These are phyloP conservation scores for Melanophora roralis DNA, from an alignment of 2,888 invertebrate species.

Conservation along the genomic window DNA sequence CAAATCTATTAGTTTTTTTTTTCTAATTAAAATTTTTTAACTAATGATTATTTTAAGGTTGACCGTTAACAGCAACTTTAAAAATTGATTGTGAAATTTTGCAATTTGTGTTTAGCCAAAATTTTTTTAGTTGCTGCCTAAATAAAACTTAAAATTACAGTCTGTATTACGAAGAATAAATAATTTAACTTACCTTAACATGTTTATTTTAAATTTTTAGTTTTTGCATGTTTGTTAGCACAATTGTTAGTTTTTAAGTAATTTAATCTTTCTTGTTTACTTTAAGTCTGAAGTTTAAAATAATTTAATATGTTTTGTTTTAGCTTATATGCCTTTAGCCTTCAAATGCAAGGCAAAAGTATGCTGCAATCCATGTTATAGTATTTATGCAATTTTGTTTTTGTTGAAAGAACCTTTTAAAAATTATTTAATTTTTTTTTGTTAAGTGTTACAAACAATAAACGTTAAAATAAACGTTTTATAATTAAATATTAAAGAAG, in stretches of 20 bases:
- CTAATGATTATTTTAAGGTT: not conserved
- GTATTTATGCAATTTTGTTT: constrained; percentile 15
- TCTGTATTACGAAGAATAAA: too few species aligned
- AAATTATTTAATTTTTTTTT: constrained; percentile 4
- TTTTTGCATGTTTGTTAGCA: not conserved
- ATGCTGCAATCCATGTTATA: constrained; percentile 12
- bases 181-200: constrained; percentile 27
- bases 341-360: constrained; percentile 11
- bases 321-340: constrained; percentile 28
- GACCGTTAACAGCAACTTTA: not conserved
- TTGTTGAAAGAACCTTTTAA: constrained; percentile 33
- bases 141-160: not conserved
- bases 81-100: constrained; percentile 25
- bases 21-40: not conserved
- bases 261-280: constrained; percentile 26
- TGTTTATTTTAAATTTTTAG: constrained; percentile 8
- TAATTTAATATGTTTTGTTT: not conserved
- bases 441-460: not conserved
- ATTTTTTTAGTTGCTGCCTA: not conserved
- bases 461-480: too few species aligned
- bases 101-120: not conserved
- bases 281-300: constrained; percentile 44
- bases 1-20: not conserved
- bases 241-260: constrained; percentile 20
- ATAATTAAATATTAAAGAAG: too few species aligned